Conservation (phyloP, 2,797 vertebrate species). For the Microhierax caerulescens region DNA sequence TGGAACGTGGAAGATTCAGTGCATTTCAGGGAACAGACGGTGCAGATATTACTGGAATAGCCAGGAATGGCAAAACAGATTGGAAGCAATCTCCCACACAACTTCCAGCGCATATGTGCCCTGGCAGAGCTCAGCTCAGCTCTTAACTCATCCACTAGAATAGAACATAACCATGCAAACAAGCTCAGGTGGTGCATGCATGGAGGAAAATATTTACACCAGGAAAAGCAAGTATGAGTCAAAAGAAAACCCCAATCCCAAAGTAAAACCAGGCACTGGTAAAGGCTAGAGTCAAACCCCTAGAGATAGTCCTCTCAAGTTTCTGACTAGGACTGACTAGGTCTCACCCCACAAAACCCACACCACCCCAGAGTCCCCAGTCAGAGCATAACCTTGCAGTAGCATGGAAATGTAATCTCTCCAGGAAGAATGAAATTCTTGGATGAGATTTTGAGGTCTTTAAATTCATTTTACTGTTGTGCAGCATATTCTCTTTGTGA, state of each 20-base stretch:
- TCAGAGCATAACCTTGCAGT: neutral
- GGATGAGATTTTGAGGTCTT: neutral
- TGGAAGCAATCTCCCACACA: slow-evolving; percentile 35
- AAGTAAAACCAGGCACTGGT: neutral
- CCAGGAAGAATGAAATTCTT: neutral
- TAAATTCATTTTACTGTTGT: neutral
- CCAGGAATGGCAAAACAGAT: slow-evolving; percentile 48
- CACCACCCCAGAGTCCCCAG: neutral
- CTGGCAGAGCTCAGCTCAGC: slow-evolving; percentile 19
- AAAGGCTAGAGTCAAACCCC: neutral
- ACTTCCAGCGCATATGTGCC: slow-evolving; percentile 42
- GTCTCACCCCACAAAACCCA: neutral
- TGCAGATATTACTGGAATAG: slow-evolving; percentile 29
- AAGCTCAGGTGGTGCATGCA: neutral
- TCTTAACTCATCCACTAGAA: slow-evolving; percentile 44
- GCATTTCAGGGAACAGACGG: slow-evolving; percentile 40
- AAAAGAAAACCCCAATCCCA: neutral
- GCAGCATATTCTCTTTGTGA: neutral
- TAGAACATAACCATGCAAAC: slow-evolving; percentile 1
- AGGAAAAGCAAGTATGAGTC: neutral
- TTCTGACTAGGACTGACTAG: neutral
- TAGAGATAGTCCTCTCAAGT: neutral
- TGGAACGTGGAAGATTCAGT: neutral
- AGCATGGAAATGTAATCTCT: neutral
- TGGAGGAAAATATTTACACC: neutral